These are phyloP conservation scores for Gopherus evgoodei DNA, from an alignment of 2,113 vertebrate genomes.

Conservation along the genomic window DNA sequence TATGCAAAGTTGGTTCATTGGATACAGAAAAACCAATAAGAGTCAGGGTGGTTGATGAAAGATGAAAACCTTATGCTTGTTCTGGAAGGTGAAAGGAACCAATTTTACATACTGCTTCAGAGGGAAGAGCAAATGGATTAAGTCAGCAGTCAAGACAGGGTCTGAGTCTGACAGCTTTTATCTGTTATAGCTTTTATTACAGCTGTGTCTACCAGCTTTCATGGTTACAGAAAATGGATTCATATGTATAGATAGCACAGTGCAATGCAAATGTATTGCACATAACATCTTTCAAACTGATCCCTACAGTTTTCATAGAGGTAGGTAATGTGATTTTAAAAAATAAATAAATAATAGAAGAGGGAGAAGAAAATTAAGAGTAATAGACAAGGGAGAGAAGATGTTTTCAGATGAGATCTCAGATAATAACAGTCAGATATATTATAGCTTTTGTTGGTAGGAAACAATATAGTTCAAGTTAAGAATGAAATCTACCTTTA, in stretches of 20 bases:
- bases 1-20: slow-evolving; percentile 10
- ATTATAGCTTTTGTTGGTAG: slow-evolving; percentile 1
- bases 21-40: not conserved
- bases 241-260: not conserved
- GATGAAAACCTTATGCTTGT: not conserved
- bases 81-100: slow-evolving; percentile 17
- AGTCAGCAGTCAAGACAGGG: slow-evolving; percentile 11
- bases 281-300: not conserved
- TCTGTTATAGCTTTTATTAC: slow-evolving; percentile 36
- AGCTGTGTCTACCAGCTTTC: slow-evolving; percentile 10
- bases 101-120: slow-evolving; percentile 21
- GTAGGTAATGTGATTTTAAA: not conserved
- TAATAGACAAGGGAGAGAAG: not conserved
- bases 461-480: not conserved
- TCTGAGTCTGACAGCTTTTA: slow-evolving; percentile 40
- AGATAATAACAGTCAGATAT: not conserved
- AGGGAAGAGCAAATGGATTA: slow-evolving; percentile 8
- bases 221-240: slow-evolving; percentile 16
- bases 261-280: not conserved
- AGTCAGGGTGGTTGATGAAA: not conserved
- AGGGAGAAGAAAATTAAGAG: not conserved
- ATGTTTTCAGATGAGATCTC: not conserved
- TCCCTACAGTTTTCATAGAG: not conserved
- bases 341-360: not conserved
- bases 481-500: not conserved